Base-by-base conservation (phyloP, 2,888 invertebrate species). In the Tuberolachnus salignus region DNA sequence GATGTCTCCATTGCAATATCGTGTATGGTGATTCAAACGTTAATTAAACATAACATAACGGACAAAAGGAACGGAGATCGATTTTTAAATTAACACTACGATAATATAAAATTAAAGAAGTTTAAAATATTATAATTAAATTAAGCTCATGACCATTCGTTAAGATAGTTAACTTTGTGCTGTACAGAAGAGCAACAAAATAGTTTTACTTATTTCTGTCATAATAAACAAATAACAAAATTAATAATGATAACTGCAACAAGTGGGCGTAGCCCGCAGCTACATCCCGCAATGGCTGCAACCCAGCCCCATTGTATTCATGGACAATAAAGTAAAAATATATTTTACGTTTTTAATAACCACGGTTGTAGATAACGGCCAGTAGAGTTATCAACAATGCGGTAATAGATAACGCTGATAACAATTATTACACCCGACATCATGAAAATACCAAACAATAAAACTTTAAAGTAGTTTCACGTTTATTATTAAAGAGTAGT, bases 231-330 rank as follows among this genome's bases (percentile, higher is more conserved):
- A 64, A 64, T 16, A 67, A 75, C 46, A 14, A 42, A 14, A 34
- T 34, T 34, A 34, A 34, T 34, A 34, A 34, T 78, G 78, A 69
- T 78, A 69, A 75, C 75, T 8, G 75, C 57, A 10, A 75, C 75
- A 75, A 61, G 78, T 78, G 78, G 78, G 78, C 14, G 78, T n/a
- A n/a, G n/a, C n/a, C 59, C 34, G 59, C 67, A 34, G 42, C 49
- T n/a, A n/a, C n/a, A n/a, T 26, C 2, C 26, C 3, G 71, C 55
- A 42, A 16, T 21, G 19, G 69, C 42, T n/a, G n/a, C 53, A 34
- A 19, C 75, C 75, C 49, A 4, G 26, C n/a, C 49, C 10, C 10
- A 14, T n/a, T 46, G 3, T 66, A 21, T 21, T 66, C 78, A 23
- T 69, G 78, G 78, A 78, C 6, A 21, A 69, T 51, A 49, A 57